phyloP scores from a whole-genome alignment of 2,797 vertebrate genomes.

The Phataginus tetradactyla region DNA sequence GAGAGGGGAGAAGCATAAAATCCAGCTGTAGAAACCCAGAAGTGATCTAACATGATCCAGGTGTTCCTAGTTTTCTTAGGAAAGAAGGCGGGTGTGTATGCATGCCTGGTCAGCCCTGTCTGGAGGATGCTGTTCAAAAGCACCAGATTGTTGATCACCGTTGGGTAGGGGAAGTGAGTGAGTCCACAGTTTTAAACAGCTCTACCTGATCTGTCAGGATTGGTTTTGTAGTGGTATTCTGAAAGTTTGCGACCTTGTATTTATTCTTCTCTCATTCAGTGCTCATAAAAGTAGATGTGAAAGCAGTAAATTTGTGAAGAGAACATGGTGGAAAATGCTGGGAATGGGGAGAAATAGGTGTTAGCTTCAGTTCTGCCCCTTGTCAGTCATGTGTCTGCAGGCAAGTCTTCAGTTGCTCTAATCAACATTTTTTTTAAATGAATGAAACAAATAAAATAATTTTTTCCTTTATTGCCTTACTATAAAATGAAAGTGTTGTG shows the following conservation, averaged over 20 bases:
- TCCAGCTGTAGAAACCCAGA: constrained; percentile 77
- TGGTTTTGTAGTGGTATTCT: constrained; percentile 9
- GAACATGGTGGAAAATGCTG: not conserved
- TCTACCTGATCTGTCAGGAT: not conserved
- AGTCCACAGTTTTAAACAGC: not conserved
- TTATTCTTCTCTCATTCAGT: not conserved
- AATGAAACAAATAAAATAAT: not conserved
- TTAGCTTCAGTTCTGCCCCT: not conserved
- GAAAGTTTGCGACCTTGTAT: constrained; percentile 37
- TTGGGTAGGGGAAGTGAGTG: not conserved
- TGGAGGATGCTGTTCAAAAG: not conserved
- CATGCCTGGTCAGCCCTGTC: not conserved
- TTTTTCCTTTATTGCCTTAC: not conserved
- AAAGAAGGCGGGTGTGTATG: constrained; percentile 31
- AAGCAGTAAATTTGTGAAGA: constrained; percentile 25
- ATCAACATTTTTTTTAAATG: constrained; percentile 12
- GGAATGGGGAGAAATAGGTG: not conserved
- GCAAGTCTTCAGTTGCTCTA: constrained; percentile 40
- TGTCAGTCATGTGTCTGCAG: not conserved
- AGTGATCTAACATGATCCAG: constrained; percentile 75
- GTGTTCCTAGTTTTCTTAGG: constrained; percentile 71
- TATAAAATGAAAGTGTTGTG: constrained; percentile 27
- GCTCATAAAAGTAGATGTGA: constrained; percentile 36
- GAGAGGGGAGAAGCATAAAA: constrained; percentile 78
- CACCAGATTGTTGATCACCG: not conserved